Evolutionary conservation across 2,113 vertebrate species (phyloP), one percentile per base, ranked within the genome.

Genomic region (Bucco capensis): DNA sequence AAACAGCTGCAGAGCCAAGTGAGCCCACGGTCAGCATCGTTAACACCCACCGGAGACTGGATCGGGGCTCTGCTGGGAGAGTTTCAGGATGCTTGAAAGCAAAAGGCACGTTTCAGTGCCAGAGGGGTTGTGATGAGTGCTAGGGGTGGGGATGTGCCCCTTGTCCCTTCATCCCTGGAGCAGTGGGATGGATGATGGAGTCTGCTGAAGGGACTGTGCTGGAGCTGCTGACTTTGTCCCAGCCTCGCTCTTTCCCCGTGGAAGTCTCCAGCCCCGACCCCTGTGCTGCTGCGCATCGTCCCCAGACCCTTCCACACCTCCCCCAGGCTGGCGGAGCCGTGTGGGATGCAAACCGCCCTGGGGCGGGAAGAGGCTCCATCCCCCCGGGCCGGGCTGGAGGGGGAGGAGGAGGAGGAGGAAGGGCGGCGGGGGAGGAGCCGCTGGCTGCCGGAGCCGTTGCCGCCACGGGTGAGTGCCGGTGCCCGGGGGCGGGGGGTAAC

Each of bases 391-490:
- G 86, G 58, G 78, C 78, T 66, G 77, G 5, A 44, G 51, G 88
- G 90, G 83, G 80, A 72, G 87, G 64, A 40, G 86, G 78, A 88
- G 60, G 75, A 73, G 70, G 70, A 56, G 84, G 84, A 58, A 88
- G 88, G 62, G 38, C 51, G 73, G 53, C 54, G 88, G 83, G 88
- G 88, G 74, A 80, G 92, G 88, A 91, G 88, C 81, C 33, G n/a
- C 54, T n/a, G 76, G 85, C 76, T 53, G 86, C 83, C 44, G 70
- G 61, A 72, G 69, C 79, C 54, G 65, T 78, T 49, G 87, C 88
- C 64, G 85, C 86, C 77, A 62, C 74, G 86, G 90, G 93, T 94
- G 83, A 90, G 93, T 94, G 76, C 57, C 47, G 77, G 50, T 83
- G 46, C 50, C 62, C 33, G 71, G 58, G 51, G 61, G 30, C 47